Evolutionary conservation across 2,113 vertebrate species (phyloP).

Genomic region (Theristicus caerulescens): DNA sequence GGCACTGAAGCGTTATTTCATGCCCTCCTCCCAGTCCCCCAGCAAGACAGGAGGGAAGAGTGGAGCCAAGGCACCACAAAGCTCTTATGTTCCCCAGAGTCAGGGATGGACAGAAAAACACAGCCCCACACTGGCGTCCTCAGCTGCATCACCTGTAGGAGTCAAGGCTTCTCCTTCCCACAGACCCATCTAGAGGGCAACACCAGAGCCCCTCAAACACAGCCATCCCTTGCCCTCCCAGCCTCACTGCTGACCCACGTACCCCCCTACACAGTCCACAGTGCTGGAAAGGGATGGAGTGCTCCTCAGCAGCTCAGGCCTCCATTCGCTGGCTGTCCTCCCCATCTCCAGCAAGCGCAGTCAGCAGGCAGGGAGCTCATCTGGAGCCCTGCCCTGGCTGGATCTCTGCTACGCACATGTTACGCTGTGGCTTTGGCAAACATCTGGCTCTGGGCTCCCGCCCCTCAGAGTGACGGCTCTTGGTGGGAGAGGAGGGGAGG

Average conservation of each 20-base stretch:
- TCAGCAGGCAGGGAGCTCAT: constrained; percentile 45
- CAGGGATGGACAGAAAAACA: not conserved
- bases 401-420: constrained; percentile 63
- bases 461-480: constrained; percentile 62
- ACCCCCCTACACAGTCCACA: rapidly evolving
- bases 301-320: not conserved
- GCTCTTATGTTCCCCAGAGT: not conserved
- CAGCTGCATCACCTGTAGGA: not conserved
- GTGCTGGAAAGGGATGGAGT: rapidly evolving
- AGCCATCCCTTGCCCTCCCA: no score
- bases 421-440: constrained; percentile 67
- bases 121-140: not conserved
- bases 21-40: not conserved
- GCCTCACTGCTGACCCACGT: not conserved
- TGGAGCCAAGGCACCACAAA: not conserved
- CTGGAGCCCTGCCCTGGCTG: constrained; percentile 56
- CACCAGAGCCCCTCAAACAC: no score
- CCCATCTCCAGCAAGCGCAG: not conserved
- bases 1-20: not conserved
- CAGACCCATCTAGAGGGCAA: not conserved
- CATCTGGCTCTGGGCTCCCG: constrained; percentile 63
- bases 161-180: not conserved
- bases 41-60: not conserved
- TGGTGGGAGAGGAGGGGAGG: constrained; percentile 53
- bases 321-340: not conserved